These are phyloP conservation scores for Hipparchia sbordonii DNA, from an alignment of 2,888 invertebrate species.

Conservation along the genomic window DNA sequence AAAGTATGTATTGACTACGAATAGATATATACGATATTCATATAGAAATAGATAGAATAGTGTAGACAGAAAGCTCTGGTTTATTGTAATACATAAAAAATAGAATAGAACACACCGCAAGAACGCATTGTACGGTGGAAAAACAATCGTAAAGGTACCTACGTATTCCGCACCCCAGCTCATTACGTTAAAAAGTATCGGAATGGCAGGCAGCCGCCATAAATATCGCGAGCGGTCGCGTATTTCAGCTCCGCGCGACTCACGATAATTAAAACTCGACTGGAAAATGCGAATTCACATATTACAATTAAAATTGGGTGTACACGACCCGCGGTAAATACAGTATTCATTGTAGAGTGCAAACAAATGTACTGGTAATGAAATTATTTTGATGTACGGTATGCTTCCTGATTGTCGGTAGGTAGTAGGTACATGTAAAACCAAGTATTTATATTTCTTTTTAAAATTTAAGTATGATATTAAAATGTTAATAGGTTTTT, in stretches of 20 bases:
- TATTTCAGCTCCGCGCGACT: constrained; percentile 79
- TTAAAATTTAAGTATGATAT: too few relatives aligned
- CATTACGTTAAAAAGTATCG: constrained; percentile 83
- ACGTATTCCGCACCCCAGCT: constrained; percentile 59
- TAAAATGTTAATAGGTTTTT: too few relatives aligned
- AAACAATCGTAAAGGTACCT: constrained; percentile 50
- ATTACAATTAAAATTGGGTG: constrained; percentile 80
- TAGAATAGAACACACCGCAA: background rate
- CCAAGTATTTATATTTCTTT: constrained; percentile 14
- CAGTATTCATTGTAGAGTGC: constrained; percentile 49
- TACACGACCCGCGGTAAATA: constrained; percentile 69
- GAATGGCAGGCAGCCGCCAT: constrained; percentile 75
- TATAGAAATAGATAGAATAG: too few relatives aligned
- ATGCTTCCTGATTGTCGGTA: constrained; percentile 35
- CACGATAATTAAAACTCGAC: constrained; percentile 83
- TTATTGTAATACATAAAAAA: background rate
- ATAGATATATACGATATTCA: too few relatives aligned
- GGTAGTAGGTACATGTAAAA: constrained; percentile 1
- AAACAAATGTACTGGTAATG: constrained; percentile 44
- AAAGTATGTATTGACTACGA: too few relatives aligned
- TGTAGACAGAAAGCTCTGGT: too few relatives aligned
- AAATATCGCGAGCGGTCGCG: constrained; percentile 83
- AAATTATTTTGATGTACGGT: constrained; percentile 44
- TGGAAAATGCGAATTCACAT: constrained; percentile 80
- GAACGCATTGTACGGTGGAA: constrained; percentile 43